Evolutionary conservation across 2,113 vertebrate genomes (phyloP).

Genomic region (Murina feae): DNA sequence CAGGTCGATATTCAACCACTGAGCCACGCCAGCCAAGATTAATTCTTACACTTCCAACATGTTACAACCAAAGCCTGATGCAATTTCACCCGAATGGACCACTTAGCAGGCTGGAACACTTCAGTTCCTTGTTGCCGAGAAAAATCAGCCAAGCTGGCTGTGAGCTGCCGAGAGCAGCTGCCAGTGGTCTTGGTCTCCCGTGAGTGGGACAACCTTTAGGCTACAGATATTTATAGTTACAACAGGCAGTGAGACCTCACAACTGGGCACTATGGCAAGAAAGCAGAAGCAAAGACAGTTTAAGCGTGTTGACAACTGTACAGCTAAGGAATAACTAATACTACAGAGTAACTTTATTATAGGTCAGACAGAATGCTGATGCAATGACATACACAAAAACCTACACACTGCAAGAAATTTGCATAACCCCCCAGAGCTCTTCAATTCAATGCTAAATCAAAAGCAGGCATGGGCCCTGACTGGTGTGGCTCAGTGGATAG

Average conservation of each 20-base stretch:
- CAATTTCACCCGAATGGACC: not conserved
- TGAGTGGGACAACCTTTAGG: not conserved
- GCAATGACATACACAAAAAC: not conserved
- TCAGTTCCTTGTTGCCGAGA: not conserved
- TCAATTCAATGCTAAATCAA: not conserved
- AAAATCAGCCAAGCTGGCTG: not conserved
- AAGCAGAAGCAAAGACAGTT: not conserved
- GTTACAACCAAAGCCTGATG: not conserved
- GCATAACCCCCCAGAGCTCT: not conserved
- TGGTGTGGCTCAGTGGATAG: too few relatives aligned
- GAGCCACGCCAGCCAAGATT: not conserved
- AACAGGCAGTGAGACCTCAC: not conserved
- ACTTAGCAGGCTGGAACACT: not conserved
- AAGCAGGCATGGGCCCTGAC: not conserved
- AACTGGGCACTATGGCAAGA: not conserved
- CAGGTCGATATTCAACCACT: too few relatives aligned
- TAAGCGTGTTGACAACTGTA: not conserved
- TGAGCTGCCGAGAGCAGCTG: not conserved
- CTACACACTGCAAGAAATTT: not conserved
- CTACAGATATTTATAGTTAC: not conserved
- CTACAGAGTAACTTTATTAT: not conserved
- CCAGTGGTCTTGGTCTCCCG: not conserved
- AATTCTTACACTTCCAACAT: not conserved
- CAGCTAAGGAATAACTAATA: not conserved
- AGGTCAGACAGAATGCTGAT: not conserved